Conservation (phyloP, 2,113 vertebrate species). For the Diadophis punctatus region DNA sequence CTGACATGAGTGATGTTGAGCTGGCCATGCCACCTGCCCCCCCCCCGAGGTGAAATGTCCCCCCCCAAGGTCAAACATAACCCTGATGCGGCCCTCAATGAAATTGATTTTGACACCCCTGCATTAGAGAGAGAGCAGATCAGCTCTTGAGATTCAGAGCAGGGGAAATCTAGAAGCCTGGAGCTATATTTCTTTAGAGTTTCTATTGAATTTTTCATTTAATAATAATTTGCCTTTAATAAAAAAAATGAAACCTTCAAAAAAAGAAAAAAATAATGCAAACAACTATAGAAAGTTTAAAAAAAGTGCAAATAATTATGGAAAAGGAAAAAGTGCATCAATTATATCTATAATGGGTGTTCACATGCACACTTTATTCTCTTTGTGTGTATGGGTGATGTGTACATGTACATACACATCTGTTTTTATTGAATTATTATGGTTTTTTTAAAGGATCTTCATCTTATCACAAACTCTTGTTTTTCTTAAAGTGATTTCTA, state of each 20-base stretch:
- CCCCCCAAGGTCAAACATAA: no score
- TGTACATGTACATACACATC: not conserved
- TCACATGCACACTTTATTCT: not conserved
- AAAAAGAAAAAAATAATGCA: not conserved
- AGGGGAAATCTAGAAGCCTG: not conserved
- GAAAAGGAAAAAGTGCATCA: not conserved
- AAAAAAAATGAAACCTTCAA: not conserved
- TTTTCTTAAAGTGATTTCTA: not conserved
- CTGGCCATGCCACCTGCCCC: no score
- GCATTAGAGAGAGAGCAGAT: not conserved
- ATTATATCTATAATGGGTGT: not conserved
- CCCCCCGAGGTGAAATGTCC: no score
- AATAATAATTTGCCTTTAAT: not conserved
- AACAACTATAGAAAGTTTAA: not conserved
- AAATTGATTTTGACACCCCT: no score
- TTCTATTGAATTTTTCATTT: not conserved
- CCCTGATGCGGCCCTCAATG: no score
- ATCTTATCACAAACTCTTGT: not conserved
- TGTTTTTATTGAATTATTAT: not conserved
- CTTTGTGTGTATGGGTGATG: not conserved
- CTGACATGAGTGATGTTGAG: no score
- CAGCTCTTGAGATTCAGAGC: not conserved
- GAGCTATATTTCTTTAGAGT: not conserved
- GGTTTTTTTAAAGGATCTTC: not conserved
- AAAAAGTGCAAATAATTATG: not conserved